These are phyloP conservation scores for Polylopha cassiicola DNA, from an alignment of 2,888 invertebrate species.

Conservation along the genomic window DNA sequence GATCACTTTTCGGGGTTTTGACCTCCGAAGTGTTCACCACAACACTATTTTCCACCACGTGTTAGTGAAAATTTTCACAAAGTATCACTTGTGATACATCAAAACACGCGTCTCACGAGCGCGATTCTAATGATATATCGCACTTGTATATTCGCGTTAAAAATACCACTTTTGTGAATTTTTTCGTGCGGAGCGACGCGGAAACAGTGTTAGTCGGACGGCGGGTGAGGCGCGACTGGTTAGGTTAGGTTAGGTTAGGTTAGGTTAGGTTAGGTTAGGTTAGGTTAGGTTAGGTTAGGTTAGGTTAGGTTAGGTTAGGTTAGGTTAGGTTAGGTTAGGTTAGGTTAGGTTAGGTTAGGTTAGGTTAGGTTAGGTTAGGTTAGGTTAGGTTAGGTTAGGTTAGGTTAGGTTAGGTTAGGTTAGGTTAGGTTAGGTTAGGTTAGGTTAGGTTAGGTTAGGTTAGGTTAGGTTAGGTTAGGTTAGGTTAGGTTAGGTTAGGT, in stretches of 20 bases:
- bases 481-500: constrained; percentile 16
- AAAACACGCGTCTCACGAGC: too few species aligned
- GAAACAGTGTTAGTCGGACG: too few species aligned
- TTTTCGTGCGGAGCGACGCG: too few species aligned
- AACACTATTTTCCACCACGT: too few species aligned
- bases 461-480: constrained; percentile 17
- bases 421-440: constrained; percentile 19
- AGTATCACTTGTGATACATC: too few species aligned
- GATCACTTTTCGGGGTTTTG: too few species aligned
- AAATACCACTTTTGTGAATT: too few species aligned
- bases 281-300: constrained; percentile 15
- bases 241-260: constrained; percentile 21
- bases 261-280: constrained; percentile 20
- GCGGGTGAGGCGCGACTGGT: too few species aligned
- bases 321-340: constrained; percentile 16
- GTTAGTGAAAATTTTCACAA: too few species aligned
- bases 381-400: constrained; percentile 19
- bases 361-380: constrained; percentile 19
- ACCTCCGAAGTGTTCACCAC: too few species aligned
- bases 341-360: constrained; percentile 17
- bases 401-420: constrained; percentile 13
- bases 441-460: constrained; percentile 18
- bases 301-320: constrained; percentile 19
- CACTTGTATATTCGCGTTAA: too few species aligned
- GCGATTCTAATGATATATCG: too few species aligned